Evolutionary conservation across 2,797 vertebrate species (phyloP).

Genomic region (Echeneis naucrates): DNA sequence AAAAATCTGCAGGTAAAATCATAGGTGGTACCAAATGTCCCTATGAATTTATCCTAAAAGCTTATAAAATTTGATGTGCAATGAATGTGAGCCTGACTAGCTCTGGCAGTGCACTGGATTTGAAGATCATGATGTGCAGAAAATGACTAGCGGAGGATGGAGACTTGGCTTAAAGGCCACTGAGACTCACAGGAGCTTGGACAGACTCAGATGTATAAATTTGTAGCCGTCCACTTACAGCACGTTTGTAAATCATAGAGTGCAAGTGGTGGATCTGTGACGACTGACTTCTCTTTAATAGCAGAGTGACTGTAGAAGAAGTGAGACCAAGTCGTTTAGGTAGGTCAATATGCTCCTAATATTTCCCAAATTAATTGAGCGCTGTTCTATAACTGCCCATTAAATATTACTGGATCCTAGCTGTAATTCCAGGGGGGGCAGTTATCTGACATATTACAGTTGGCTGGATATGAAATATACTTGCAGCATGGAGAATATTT

Average conservation of each 20-base stretch:
- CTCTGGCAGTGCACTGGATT: constrained; percentile 35
- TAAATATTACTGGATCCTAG: constrained; percentile 34
- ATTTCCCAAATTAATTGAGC: constrained; percentile 30
- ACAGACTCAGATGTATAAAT: constrained; percentile 13
- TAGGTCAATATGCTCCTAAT: background rate
- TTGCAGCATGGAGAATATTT: constrained; percentile 11
- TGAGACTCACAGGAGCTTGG: constrained; percentile 31
- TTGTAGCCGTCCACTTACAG: constrained; percentile 29
- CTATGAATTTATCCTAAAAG: constrained; percentile 30
- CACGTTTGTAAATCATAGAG: constrained; percentile 8
- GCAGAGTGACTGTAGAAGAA: background rate
- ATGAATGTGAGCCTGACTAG: constrained; percentile 46
- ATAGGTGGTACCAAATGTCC: constrained; percentile 19
- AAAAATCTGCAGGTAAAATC: constrained; percentile 16
- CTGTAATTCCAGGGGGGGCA: constrained; percentile 1
- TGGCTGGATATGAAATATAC: constrained; percentile 20
- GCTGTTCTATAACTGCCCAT: constrained; percentile 19
- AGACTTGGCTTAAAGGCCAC: constrained; percentile 19
- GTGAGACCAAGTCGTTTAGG: background rate
- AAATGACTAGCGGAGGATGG: constrained; percentile 33
- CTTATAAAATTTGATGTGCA: constrained; percentile 58
- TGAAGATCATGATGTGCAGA: constrained; percentile 48
- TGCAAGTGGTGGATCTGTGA: background rate
- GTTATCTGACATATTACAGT: constrained; percentile 15
- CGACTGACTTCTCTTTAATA: constrained; percentile 1